Evolutionary conservation across 2,113 vertebrate genomes (phyloP), one percentile per base, ranked within the genome.

Genomic region (Aphyosemion australe): DNA sequence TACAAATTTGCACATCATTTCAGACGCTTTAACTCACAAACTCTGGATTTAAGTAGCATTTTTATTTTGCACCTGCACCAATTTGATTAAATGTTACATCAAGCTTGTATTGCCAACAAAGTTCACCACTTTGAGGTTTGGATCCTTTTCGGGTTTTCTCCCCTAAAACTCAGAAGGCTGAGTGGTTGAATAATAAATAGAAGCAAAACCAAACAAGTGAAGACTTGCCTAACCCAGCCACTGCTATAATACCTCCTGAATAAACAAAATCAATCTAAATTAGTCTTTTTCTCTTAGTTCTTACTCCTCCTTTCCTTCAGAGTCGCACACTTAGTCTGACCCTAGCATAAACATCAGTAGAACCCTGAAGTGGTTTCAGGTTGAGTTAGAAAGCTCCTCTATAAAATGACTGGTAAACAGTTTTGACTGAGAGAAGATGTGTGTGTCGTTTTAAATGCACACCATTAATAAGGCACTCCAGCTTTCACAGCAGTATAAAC

Each of bases 341-440:
- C 26, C 5, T 26, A 4, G 34, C 34, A 14, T 84, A 83, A 87
- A 87, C 78, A 86, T 39, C 9, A 62, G 65, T 39, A 19, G 53
- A 67, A 65, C 65, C 56, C 72, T 75, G 39, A 79, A 85, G 80
- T 77, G 74, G 72, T 80, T 74, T 76, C 8, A 9, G 26, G 26
- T 5, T 26, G 26, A 26, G 26, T 26, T 26, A 26, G 52, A 77
- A 72, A 75, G 69, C 69, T 68, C 19, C 62, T 45, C 59, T 32
- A 50, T 76, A 61, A 83, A 80, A 39, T 39, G 65, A 60, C 74
- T 79, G 59, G 47, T 80, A 78, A 77, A 89, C 80, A 76, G 21
- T 76, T 79, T 74, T 56, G 73, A 83, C 64, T 57, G 60, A 26
- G 26, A 26, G 26, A 26, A 26, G 26, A 26, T 26, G 26, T 65